Percentiles rank a stretch among this genome's conserved stretches.
Evolutionary conservation across 2,888 invertebrate genomes (phyloP).

Genomic region (Odontomyia ornata): DNA sequence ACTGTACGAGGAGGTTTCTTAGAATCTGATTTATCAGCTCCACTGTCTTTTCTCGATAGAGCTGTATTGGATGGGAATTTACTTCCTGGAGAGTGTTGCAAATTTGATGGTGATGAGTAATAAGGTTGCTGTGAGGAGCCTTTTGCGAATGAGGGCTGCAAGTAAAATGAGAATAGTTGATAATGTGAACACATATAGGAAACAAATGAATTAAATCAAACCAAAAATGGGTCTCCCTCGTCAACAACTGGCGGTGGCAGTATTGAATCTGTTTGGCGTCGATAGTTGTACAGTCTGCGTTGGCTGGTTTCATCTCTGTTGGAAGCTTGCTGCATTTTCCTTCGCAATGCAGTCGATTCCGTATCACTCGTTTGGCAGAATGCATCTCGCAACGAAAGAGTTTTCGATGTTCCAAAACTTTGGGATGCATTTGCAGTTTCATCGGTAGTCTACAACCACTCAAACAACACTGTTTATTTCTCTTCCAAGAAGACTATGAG

Average conservation of each 20-base stretch:
- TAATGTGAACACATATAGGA: background rate
- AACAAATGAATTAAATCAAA: constrained; percentile 50
- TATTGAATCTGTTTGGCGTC: constrained; percentile 57
- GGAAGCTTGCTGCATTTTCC: constrained; percentile 53
- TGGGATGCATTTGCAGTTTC: constrained; percentile 52
- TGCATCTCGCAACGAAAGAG: constrained; percentile 60
- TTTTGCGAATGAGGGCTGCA: constrained; percentile 52
- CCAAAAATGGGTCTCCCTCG: constrained; percentile 63
- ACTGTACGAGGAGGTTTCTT: constrained; percentile 71
- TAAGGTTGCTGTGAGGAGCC: constrained; percentile 55
- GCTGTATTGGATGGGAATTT: constrained; percentile 29
- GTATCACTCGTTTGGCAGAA: constrained; percentile 63
- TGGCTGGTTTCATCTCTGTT: constrained; percentile 50
- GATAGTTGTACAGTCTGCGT: constrained; percentile 56
- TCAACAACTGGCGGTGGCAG: constrained; percentile 53
- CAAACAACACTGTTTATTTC: too few relatives aligned
- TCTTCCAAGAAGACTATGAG: too few relatives aligned
- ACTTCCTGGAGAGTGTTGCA: constrained; percentile 53
- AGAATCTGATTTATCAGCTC: constrained; percentile 26
- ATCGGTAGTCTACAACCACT: constrained; percentile 41
- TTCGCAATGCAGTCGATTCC: constrained; percentile 53
- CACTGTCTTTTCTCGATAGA: background rate
- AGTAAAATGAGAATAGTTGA: constrained; percentile 8
- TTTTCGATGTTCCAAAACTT: constrained; percentile 54
- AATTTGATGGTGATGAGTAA: constrained; percentile 59